Evolutionary conservation across 2,113 vertebrate genomes (phyloP).

Genomic region (Corydoras maculifer): DNA sequence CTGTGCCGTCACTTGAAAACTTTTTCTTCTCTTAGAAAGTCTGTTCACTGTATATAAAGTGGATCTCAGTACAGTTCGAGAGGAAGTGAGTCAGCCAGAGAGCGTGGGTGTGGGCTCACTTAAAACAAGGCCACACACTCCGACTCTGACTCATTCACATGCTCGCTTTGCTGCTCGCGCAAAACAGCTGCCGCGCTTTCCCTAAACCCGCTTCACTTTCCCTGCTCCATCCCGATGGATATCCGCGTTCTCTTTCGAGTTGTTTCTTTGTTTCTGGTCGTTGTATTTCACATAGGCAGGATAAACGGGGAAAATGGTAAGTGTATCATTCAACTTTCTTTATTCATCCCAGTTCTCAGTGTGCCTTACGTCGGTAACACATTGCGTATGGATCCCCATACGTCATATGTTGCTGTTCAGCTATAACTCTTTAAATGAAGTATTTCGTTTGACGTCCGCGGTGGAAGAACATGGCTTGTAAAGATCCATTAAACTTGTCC

Average conservation of each 20-base stretch:
- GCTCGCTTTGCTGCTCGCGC: constrained; percentile 50
- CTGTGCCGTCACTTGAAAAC: neutral
- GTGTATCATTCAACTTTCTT: neutral
- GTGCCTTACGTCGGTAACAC: neutral
- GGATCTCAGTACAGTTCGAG: neutral
- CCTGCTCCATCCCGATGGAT: constrained; percentile 16
- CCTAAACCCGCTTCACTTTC: constrained; percentile 54
- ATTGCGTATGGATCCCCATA: no score
- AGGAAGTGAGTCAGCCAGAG: constrained; percentile 1
- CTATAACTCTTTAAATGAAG: no score
- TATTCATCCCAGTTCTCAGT: neutral
- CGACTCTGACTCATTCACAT: constrained; percentile 66
- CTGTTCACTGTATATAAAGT: neutral
- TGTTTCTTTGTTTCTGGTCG: neutral
- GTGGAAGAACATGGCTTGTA: constrained; percentile 35
- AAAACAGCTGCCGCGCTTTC: constrained; percentile 49
- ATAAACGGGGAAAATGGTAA: neutral
- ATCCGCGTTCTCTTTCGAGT: neutral
- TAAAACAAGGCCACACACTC: constrained; percentile 67
- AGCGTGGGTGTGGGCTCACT: constrained; percentile 70
- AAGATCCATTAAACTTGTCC: neutral
- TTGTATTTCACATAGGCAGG: neutral
- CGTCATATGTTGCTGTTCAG: no score
- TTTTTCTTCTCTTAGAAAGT: neutral
- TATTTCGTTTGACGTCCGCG: neutral